Evolutionary conservation across 2,113 vertebrate species (phyloP).

Genomic region (Clarias macrocephalus): DNA sequence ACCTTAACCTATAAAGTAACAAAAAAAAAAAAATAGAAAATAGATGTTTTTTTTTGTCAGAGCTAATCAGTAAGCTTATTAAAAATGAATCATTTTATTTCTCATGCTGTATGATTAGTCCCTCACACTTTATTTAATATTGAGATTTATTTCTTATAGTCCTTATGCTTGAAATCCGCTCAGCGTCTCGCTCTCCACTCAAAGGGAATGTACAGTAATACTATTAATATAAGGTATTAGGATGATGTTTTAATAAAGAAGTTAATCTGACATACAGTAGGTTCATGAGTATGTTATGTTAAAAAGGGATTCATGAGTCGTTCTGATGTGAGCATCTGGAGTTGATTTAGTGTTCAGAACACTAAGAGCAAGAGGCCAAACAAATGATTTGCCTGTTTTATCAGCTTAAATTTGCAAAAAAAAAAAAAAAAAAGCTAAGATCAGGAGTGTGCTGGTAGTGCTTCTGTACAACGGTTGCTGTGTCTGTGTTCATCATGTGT

Average conservation of each 20-base stretch:
- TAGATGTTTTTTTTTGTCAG: background rate
- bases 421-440: background rate
- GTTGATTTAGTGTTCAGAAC: background rate
- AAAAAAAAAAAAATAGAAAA: background rate
- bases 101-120: background rate
- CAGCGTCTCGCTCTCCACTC: background rate
- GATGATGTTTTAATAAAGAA: constrained; percentile 10
- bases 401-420: background rate
- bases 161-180: background rate
- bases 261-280: background rate
- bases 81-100: background rate
- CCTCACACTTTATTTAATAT: background rate
- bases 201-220: background rate
- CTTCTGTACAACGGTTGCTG: background rate
- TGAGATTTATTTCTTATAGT: background rate
- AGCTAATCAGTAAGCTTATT: background rate
- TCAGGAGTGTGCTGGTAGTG: background rate
- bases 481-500: background rate
- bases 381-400: background rate
- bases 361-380: no score
- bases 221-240: constrained; percentile 26
- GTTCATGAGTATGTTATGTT: background rate
- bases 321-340: background rate
- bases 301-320: background rate
- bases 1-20: background rate